Conservation (phyloP, 2,113 vertebrate genomes). For the Phalacrocorax pelagicus region DNA sequence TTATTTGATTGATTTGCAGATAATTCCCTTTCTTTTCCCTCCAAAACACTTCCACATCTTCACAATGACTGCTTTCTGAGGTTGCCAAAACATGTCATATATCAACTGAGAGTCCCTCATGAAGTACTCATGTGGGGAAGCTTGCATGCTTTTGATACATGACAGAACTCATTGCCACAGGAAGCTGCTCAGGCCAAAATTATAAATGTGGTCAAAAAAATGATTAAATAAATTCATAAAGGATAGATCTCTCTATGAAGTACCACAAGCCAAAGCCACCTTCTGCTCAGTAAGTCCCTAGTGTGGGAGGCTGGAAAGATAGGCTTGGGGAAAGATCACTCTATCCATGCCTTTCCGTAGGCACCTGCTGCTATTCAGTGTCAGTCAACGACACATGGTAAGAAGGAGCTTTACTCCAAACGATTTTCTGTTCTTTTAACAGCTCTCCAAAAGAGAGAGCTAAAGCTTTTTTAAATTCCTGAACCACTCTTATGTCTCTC, state of each 20-base stretch:
- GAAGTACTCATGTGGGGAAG: background rate
- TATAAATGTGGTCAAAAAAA: background rate
- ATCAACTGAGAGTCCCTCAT: background rate
- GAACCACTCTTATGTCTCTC: background rate
- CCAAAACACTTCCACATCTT: background rate
- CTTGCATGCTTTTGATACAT: background rate
- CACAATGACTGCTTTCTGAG: background rate
- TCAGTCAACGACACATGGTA: background rate
- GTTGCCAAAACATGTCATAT: slow-evolving; percentile 13
- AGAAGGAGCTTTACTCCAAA: background rate
- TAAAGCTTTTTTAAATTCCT: background rate
- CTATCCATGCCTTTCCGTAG: background rate
- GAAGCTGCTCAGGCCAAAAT: background rate
- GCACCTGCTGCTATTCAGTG: background rate
- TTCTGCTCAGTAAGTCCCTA: background rate
- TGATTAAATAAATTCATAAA: background rate
- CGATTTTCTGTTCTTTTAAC: background rate
- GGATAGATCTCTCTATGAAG: background rate
- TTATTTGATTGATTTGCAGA: background rate
- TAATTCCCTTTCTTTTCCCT: background rate
- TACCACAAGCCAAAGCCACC: background rate
- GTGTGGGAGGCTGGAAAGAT: background rate
- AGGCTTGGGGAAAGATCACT: background rate
- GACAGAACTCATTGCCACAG: background rate
- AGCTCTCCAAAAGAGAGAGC: background rate